These are phyloP conservation scores for Rhopalosiphum padi DNA, from an alignment of 1,140 invertebrate species.

Conservation along the genomic window DNA sequence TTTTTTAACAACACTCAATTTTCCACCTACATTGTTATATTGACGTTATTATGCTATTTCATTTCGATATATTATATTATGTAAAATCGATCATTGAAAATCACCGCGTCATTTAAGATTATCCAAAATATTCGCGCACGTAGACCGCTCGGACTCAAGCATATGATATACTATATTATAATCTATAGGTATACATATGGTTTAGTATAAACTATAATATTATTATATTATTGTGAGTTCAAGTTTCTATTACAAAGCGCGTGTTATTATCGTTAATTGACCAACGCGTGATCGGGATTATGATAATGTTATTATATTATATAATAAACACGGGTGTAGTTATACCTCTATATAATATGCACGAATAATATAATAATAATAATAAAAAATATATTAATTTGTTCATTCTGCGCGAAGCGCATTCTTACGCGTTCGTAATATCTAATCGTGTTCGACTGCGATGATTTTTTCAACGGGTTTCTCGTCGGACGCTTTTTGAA, in stretches of 20 bases:
- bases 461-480: neutral
- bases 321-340: neutral
- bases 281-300: neutral
- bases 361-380: neutral
- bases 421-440: neutral
- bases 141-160: too few species aligned
- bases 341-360: neutral
- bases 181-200: neutral
- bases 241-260: neutral
- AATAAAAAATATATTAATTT: neutral
- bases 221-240: neutral
- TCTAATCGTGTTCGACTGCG: neutral
- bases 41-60: neutral
- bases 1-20: conserved; percentile 1
- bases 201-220: neutral
- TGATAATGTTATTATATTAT: neutral
- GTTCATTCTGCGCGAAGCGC: neutral
- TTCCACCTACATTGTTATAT: conserved; percentile 9
- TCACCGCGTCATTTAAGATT: conserved; percentile 24
- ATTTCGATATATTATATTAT: neutral
- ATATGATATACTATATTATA: neutral
- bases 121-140: neutral
- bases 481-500: neutral
- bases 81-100: neutral
- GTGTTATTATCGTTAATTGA: conserved; percentile 28